phyloP scores from a whole-genome alignment of 2,113 vertebrate genomes.

The Phylloscopus trochiloides region DNA sequence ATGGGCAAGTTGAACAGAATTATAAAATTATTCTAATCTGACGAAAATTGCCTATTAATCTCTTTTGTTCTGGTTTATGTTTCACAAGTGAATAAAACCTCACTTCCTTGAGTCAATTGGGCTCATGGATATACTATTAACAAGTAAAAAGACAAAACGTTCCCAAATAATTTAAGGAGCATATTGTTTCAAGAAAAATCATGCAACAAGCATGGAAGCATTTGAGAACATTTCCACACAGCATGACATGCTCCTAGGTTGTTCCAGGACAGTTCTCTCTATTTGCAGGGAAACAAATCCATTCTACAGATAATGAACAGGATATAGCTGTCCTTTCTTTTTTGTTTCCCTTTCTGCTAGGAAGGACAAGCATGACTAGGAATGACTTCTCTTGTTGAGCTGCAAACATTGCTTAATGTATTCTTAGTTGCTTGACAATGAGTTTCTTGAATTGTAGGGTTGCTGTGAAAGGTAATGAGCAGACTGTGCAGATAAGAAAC shows the following conservation, averaged over 20 bases:
- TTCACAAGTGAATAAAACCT: neutral
- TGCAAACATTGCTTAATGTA: neutral
- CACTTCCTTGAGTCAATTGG: neutral
- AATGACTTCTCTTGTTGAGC: neutral
- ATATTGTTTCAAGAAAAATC: neutral
- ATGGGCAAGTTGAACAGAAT: neutral
- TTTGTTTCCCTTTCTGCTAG: neutral
- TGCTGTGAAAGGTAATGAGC: neutral
- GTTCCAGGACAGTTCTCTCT: neutral
- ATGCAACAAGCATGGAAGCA: neutral
- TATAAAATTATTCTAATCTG: neutral
- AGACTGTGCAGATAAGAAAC: neutral
- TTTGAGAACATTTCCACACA: neutral
- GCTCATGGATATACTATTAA: neutral
- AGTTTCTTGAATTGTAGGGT: neutral
- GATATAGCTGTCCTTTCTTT: neutral
- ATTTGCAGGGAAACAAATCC: neutral
- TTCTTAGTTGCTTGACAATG: neutral
- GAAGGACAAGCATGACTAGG: neutral
- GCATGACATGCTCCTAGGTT: neutral
- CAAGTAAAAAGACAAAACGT: neutral
- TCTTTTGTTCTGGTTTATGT: neutral
- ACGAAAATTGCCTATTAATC: neutral
- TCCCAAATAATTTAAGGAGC: neutral
- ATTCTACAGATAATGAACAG: neutral